phyloP scores from a whole-genome alignment of 2,113 vertebrate genomes.

The Ailurus styani region DNA sequence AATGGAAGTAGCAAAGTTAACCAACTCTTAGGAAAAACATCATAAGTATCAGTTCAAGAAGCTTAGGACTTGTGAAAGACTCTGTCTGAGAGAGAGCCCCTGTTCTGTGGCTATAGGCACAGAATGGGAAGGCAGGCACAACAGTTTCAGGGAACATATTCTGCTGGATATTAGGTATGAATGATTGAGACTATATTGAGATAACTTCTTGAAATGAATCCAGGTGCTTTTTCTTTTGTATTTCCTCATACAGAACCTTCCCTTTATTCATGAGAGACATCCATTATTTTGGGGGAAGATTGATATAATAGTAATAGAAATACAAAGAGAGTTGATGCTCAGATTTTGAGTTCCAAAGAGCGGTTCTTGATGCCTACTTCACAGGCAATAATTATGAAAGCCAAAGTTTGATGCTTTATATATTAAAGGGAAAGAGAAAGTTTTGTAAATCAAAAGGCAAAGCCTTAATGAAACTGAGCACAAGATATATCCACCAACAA shows the following conservation, averaged over 20 bases:
- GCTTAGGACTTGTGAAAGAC: background rate
- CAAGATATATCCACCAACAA: slow-evolving; percentile 12
- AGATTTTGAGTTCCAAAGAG: slow-evolving; percentile 20
- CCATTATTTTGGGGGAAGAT: background rate
- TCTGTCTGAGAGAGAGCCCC: background rate
- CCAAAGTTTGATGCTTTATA: slow-evolving; percentile 30
- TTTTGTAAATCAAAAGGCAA: slow-evolving; percentile 56
- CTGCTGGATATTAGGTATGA: background rate
- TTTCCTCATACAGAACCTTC: background rate
- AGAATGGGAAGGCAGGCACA: background rate
- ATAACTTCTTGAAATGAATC: background rate
- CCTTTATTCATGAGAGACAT: background rate
- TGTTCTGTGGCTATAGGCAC: background rate
- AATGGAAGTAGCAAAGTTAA: background rate
- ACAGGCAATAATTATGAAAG: slow-evolving; percentile 48
- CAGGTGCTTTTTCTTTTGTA: background rate
- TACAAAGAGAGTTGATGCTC: background rate
- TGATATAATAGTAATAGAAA: background rate
- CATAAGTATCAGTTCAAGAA: background rate
- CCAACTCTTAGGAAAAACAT: background rate
- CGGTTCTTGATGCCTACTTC: slow-evolving; percentile 37
- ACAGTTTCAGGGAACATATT: background rate
- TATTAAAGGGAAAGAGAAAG: slow-evolving; percentile 22
- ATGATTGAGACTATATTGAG: background rate
- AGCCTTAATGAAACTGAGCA: slow-evolving; percentile 9